Conservation (phyloP, 2,797 vertebrate genomes). For the Esox lucius region DNA sequence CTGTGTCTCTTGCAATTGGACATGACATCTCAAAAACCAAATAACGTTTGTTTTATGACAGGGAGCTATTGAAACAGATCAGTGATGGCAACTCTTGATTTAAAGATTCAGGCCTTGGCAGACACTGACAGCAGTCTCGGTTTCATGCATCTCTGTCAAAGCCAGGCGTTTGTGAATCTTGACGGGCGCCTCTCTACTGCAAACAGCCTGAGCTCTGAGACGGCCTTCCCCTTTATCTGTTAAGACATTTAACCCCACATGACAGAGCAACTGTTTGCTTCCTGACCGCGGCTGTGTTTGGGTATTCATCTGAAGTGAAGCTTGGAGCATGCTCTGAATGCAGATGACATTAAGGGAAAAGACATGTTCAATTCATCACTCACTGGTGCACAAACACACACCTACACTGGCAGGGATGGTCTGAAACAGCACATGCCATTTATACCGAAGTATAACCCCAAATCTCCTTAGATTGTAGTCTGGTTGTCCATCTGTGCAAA, state of each 20-base stretch:
- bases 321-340: constrained; percentile 7
- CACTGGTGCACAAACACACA: background rate
- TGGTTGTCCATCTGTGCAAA: background rate
- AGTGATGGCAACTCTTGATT: constrained; percentile 20
- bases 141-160: constrained; percentile 10
- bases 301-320: constrained; percentile 1
- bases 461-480: background rate
- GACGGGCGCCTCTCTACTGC: background rate
- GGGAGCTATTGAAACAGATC: constrained; percentile 21
- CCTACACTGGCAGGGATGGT: background rate
- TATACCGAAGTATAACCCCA: background rate
- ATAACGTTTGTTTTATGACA: constrained; percentile 23
- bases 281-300: background rate
- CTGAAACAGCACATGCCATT: background rate
- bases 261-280: background rate
- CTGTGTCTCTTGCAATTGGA: constrained; percentile 13
- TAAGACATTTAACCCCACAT: constrained; percentile 12
- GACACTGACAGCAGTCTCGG: background rate
- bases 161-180: background rate
- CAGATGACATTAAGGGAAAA: constrained; percentile 4
- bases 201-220: background rate
- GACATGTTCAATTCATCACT: constrained; percentile 7
- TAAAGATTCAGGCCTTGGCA: constrained; percentile 9
- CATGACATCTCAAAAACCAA: constrained; percentile 16
- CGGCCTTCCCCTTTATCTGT: constrained; percentile 10